Percentiles rank a stretch among this genome's conserved stretches.
Conservation (phyloP, 2,113 vertebrate species). For the Aplodontia rufa region DNA sequence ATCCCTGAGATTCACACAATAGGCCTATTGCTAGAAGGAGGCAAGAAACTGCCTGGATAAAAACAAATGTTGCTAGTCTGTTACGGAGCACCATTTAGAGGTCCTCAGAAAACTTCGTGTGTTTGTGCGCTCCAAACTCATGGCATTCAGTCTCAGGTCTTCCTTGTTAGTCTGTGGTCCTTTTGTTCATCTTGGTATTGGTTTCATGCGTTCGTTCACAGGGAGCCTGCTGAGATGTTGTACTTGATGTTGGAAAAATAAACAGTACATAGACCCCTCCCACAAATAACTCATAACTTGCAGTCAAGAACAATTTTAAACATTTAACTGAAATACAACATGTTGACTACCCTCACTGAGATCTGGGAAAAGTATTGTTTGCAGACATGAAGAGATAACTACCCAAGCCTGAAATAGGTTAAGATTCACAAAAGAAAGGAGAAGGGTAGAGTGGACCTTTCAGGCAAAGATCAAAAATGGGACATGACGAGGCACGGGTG, state of each 20-base stretch:
- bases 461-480: constrained; percentile 12
- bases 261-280: background rate
- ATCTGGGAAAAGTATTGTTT: background rate
- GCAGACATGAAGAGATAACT: constrained; percentile 1
- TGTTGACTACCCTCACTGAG: background rate
- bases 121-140: background rate
- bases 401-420: background rate
- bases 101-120: background rate
- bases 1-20: background rate
- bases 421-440: background rate
- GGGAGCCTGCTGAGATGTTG: background rate
- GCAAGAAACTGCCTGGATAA: background rate
- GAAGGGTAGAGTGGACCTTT: background rate
- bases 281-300: background rate
- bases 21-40: background rate
- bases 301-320: background rate
- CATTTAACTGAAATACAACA: constrained; percentile 26
- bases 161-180: background rate
- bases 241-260: background rate
- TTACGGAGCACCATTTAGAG: background rate
- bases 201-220: background rate
- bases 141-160: background rate
- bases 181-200: background rate
- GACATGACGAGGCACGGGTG: background rate
- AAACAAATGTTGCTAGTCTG: background rate